Conservation (phyloP, 1,140 invertebrate species). For the Dermatophagoides farinae region DNA sequence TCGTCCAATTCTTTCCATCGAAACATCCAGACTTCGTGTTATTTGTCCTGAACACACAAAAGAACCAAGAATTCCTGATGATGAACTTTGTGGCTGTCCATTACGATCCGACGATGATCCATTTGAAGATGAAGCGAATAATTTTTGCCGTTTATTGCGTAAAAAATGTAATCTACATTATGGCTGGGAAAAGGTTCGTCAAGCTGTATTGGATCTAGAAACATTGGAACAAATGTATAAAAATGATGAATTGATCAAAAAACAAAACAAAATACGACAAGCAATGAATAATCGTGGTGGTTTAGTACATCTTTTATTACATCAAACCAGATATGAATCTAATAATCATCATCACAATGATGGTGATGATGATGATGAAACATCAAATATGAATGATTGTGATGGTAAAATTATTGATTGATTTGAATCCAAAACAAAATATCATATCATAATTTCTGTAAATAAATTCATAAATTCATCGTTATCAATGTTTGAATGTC, state of each 20-base stretch:
- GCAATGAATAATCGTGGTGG: constrained; percentile 71
- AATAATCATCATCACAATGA: background rate
- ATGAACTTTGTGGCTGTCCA: constrained; percentile 69
- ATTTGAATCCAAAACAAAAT: no score
- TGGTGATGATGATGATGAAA: no score
- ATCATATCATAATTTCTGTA: no score
- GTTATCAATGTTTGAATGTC: no score
- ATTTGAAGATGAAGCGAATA: constrained; percentile 49
- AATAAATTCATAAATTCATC: no score
- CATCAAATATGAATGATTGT: background rate
- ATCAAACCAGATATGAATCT: constrained; percentile 84
- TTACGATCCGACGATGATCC: constrained; percentile 24
- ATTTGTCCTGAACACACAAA: constrained; percentile 95
- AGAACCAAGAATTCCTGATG: constrained; percentile 58
- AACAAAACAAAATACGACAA: constrained; percentile 53
- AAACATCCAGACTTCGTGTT: constrained; percentile 79
- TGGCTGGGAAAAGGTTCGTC: constrained; percentile 80
- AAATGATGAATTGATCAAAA: constrained; percentile 82
- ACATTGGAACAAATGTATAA: constrained; percentile 60
- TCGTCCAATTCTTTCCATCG: background rate
- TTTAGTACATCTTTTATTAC: constrained; percentile 71
- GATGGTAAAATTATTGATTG: background rate
- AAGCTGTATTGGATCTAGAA: constrained; percentile 59
- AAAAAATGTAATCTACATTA: constrained; percentile 78
- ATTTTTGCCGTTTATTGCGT: constrained; percentile 61